Evolutionary conservation across 2,797 vertebrate species (phyloP), one percentile per base, ranked within the genome.

Genomic region (Ctenopoma multispine): DNA sequence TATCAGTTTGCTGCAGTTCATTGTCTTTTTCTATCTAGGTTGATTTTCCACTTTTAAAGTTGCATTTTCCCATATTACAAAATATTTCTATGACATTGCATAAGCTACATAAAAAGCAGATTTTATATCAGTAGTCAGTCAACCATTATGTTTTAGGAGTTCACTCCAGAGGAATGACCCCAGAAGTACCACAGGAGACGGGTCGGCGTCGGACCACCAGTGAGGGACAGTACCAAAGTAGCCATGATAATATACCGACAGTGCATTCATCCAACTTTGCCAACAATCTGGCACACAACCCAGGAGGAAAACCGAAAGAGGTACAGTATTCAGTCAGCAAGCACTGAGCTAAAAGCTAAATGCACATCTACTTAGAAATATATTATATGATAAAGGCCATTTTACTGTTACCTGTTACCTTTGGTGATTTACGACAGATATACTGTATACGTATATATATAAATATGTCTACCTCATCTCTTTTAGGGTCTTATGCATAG

Each of bases 261-360:
- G 59, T 95, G 5, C 95, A 93, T 38, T 95, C 95, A 1, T 94
- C 95, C 0, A 96, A 98, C 83, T 95, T 98, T 72, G 88, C 94
- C 86, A 96, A 94, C 88, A 95, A 95, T 63, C 95, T 98, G 1
- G 90, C 95, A 0, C 95, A 96, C 77, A 98, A 97, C 85, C 96
- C 97, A 0, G 97, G 96, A 84, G 97, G 96, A 71, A 92, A 96
- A 58, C 96, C 96, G 63, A 96, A 95, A 90, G 96, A 99, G 97
- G 97, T 99, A 34, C 20, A 31, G 27, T 31, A 23, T 18, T 17
- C 11, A 14, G 9, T 54, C 53, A 34, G 6, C 7, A 34, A 10
- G 34, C 34, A 34, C 5, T 10, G 9, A n/a, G n/a, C n/a, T n/a
- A n/a, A n/a, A n/a, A n/a, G n/a, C n/a, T n/a, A n/a, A n/a, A n/a